Base-by-base conservation (phyloP, 2,113 vertebrate genomes). In the Corythornis cristatus region DNA sequence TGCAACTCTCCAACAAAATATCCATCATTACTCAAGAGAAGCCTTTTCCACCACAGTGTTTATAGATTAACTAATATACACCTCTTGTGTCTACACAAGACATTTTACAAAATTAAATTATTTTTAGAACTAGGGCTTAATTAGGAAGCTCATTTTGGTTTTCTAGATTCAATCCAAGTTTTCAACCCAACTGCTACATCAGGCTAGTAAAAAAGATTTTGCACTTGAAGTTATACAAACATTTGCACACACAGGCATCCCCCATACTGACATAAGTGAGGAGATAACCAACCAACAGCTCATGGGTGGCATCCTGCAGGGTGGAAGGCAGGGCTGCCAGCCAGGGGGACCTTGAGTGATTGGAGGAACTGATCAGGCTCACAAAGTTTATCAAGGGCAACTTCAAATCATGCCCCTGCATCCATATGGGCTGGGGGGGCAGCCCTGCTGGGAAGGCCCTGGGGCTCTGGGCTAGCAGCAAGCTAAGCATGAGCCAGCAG, bases 161-260 rank as follows among this genome's bases (percentile, higher is more conserved):
- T 92, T n/a, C 88, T 67, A 43, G 42, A 81, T 86, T 71, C 68
- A 77, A 71, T 35, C 50, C 64, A 73, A 73, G 16, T 46, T 75
- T 83, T 64, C 54, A 79, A 56, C 20, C 11, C 45, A 80, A 43
- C 10, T 71, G 15, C 51, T 93, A 60, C 56, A 56, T 5, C 40
- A 51, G 46, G 64, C 10, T 51, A 71, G 12, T 5, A 28, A 66
- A 80, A 73, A 62, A 70, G 13, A 50, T 14, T 11, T 67, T 46
- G 7, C 4, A 15, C 4, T 20, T 77, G 17, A 50, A 60, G 19
- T 29, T 46, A 22, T 6, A 26, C 11, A 23, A 11, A 40, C 4
- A 42, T 4, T 42, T 1, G 0, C 6, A 20, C 2, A 43, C 5
- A n/a, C 5, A 50, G 8, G 28, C 20, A 13, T 12, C 4, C 29